Evolutionary conservation across 2,113 vertebrate species (phyloP).

Genomic region (Deroptyus accipitrinus): DNA sequence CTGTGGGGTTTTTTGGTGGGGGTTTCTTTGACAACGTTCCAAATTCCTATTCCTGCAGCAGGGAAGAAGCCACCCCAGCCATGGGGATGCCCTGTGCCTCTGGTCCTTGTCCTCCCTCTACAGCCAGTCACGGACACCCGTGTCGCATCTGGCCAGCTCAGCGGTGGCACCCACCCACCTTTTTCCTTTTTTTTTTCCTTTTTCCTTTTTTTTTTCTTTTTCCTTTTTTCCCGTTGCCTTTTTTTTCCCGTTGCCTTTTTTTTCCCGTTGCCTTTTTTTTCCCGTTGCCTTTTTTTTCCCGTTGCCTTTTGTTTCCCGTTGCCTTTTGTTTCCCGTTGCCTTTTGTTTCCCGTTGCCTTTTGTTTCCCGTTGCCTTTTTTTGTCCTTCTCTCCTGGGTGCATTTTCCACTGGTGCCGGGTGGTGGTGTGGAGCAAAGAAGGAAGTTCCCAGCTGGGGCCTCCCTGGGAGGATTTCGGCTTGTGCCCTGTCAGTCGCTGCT

Average conservation of each 20-base stretch:
- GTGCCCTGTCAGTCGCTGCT: background rate
- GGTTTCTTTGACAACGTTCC: background rate
- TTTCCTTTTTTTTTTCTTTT: too few relatives aligned
- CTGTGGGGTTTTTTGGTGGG: background rate
- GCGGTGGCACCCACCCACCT: background rate
- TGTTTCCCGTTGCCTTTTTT: too few relatives aligned
- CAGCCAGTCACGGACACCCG: background rate
- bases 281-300: too few relatives aligned
- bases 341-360: too few relatives aligned
- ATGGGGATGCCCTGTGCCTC: rapidly evolving
- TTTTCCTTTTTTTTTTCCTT: background rate
- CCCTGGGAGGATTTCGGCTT: background rate
- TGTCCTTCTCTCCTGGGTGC: background rate
- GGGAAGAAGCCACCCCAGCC: rapidly evolving
- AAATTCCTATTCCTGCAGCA: background rate
- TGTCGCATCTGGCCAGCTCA: rapidly evolving
- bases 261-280: too few relatives aligned
- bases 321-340: too few relatives aligned
- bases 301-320: too few relatives aligned
- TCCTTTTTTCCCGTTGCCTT: too few relatives aligned
- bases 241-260: background rate
- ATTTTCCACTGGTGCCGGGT: rapidly evolving
- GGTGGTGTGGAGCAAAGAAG: background rate
- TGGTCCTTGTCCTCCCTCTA: background rate
- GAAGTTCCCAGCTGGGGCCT: background rate